Percentiles rank a stretch among this genome's conserved stretches.
Conservation (phyloP, 2,888 invertebrate genomes). For the Eudemis profundana region DNA sequence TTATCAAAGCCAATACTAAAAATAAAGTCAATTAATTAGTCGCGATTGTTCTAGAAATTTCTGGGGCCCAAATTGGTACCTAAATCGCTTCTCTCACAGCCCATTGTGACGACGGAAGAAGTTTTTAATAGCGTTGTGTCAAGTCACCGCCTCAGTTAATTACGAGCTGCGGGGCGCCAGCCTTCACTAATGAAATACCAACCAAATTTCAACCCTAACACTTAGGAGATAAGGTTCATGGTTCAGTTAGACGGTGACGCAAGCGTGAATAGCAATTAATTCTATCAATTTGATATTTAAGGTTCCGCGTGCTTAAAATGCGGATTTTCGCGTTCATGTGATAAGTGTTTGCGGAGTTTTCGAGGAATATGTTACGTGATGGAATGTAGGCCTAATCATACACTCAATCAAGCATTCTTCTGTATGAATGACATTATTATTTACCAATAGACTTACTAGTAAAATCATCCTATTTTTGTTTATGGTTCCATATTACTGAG, state of each 20-base stretch:
- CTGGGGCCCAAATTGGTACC: constrained; percentile 11
- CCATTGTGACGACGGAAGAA: constrained; percentile 9
- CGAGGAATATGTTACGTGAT: no score
- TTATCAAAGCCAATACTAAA: no score
- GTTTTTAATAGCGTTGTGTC: constrained; percentile 32
- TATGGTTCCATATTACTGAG: no score
- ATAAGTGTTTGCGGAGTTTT: neutral
- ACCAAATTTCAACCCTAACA: neutral
- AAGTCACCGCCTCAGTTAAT: constrained; percentile 19
- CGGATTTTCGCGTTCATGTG: neutral
- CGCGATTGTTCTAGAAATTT: no score
- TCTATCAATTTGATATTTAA: constrained; percentile 29
- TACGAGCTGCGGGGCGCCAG: neutral
- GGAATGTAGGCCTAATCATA: no score
- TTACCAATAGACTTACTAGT: no score
- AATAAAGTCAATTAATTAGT: no score
- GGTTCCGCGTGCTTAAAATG: constrained; percentile 3
- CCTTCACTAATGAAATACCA: neutral
- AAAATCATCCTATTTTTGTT: no score
- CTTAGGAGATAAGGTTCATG: neutral
- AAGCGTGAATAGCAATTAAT: constrained; percentile 24
- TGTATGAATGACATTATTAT: no score
- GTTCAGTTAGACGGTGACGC: no score
- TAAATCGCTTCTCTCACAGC: constrained; percentile 20
- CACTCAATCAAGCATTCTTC: no score